Conservation (phyloP, 2,113 vertebrate genomes). For the Ondatra zibethicus region DNA sequence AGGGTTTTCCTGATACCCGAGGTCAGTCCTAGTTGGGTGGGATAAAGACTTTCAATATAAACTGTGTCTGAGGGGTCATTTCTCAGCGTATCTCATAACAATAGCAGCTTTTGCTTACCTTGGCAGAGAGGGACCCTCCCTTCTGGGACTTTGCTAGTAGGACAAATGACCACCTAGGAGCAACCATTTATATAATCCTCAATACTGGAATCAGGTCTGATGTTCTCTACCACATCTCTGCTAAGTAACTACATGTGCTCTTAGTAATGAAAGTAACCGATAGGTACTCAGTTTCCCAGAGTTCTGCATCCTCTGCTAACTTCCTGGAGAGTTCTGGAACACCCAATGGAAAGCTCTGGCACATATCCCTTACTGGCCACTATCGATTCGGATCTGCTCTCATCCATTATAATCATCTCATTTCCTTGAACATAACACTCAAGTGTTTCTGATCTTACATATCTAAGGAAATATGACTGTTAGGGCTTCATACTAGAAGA, state of each 20-base stretch:
- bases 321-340: background rate
- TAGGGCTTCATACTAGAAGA: background rate
- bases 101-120: constrained; percentile 23
- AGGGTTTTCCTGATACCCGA: background rate
- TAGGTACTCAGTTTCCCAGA: background rate
- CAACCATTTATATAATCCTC: background rate
- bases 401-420: background rate
- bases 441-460: background rate
- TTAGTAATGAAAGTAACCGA: background rate
- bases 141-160: background rate
- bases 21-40: background rate
- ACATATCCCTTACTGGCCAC: background rate
- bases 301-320: background rate
- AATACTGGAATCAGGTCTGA: background rate
- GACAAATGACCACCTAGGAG: background rate
- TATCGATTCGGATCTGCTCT: background rate
- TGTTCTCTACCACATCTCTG: background rate
- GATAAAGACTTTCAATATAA: background rate
- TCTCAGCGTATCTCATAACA: background rate
- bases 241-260: background rate
- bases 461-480: background rate
- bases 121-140: background rate
- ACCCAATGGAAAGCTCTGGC: background rate
- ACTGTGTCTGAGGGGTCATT: background rate
- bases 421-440: background rate